phyloP scores from a whole-genome alignment of 2,888 invertebrate genomes.

The Tipula helvola region DNA sequence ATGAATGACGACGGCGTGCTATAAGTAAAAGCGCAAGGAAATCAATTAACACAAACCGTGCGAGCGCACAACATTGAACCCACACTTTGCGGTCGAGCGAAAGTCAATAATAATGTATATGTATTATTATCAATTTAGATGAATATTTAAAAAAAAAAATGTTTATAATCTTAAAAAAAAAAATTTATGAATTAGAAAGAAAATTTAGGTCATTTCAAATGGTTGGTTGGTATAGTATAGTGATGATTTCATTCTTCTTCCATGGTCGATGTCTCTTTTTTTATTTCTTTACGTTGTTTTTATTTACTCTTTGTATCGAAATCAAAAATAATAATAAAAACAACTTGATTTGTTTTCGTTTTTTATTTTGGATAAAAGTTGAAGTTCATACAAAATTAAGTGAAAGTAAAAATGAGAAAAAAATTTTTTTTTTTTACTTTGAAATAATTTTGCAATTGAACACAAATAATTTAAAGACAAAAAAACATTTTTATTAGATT shows the following conservation, averaged over 20 bases:
- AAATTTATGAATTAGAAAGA: background rate
- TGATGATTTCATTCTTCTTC: background rate
- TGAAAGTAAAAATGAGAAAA: background rate
- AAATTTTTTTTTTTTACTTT: background rate
- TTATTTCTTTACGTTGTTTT: background rate
- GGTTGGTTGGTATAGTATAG: background rate
- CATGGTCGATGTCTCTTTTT: background rate
- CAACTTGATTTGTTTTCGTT: background rate
- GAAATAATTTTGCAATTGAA: background rate
- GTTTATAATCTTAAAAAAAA: background rate
- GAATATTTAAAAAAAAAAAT: background rate
- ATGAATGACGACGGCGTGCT: background rate
- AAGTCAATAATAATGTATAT: background rate
- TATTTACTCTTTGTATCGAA: slow-evolving; percentile 4
- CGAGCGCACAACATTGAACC: background rate
- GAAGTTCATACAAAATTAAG: background rate
- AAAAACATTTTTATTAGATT: background rate
- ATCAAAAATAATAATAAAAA: slow-evolving; percentile 4
- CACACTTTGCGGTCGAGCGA: background rate
- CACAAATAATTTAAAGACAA: background rate
- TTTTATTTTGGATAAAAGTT: background rate
- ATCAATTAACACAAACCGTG: background rate
- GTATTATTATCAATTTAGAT: background rate
- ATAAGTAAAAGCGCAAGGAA: background rate
- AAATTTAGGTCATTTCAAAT: slow-evolving; percentile 4